A percentile compares a stretch with the other conserved stretches of the same genome.
Conservation (phyloP, 2,797 vertebrate genomes). For the Schizopygopsis malacanthus region DNA sequence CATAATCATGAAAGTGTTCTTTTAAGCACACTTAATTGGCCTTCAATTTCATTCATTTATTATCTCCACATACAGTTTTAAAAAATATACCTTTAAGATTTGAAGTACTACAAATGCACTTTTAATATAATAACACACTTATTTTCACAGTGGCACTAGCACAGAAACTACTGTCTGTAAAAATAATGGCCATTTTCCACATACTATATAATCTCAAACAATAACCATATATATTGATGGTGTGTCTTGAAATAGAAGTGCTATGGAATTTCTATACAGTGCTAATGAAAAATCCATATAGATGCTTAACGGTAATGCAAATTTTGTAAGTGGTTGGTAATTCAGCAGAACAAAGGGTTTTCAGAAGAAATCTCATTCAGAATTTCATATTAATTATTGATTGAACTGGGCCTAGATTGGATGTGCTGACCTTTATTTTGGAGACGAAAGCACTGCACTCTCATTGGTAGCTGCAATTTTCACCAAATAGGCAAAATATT, state of each 20-base stretch:
- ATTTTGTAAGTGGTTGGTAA: background rate
- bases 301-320: background rate
- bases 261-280: background rate
- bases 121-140: background rate
- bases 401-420: background rate
- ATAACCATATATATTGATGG: background rate
- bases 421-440: constrained; percentile 7
- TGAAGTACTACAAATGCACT: background rate
- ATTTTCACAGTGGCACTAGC: background rate
- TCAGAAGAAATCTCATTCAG: background rate
- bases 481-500: background rate
- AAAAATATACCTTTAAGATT: background rate
- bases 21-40: too few species aligned
- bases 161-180: background rate
- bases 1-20: too few species aligned
- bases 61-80: background rate
- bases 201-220: background rate
- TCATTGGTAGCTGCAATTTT: background rate
- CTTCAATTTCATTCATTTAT: background rate
- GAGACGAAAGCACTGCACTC: background rate
- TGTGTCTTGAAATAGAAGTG: background rate
- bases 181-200: background rate
- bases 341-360: background rate
- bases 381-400: background rate
- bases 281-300: background rate